Evolutionary conservation across 2,113 vertebrate species (phyloP).

Genomic region (Notothenia coriiceps): DNA sequence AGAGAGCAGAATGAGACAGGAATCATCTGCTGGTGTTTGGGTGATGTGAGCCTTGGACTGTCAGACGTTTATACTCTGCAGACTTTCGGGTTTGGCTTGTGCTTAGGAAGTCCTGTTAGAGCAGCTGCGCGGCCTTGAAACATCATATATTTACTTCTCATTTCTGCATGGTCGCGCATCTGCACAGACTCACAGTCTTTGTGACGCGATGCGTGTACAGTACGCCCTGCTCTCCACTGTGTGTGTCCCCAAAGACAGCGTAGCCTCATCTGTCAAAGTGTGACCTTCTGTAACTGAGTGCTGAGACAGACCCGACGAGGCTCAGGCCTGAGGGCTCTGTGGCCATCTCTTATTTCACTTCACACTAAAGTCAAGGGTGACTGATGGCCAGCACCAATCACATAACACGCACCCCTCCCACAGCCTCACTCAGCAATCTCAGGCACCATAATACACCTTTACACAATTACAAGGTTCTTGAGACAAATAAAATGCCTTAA

Average conservation of each 20-base stretch:
- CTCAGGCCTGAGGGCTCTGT: slow-evolving; percentile 31
- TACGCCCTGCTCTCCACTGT: not conserved
- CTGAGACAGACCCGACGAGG: slow-evolving; percentile 32
- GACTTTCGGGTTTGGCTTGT: slow-evolving; percentile 58
- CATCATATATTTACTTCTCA: slow-evolving; percentile 9
- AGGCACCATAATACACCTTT: not conserved
- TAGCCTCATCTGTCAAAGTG: slow-evolving; percentile 48
- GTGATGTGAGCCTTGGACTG: not conserved
- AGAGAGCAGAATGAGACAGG: slow-evolving; percentile 3
- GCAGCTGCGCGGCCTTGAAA: slow-evolving; percentile 57
- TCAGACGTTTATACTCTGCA: slow-evolving; percentile 27
- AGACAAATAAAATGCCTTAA: not conserved
- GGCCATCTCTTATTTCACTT: slow-evolving; percentile 39
- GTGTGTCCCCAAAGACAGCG: slow-evolving; percentile 30
- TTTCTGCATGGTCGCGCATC: slow-evolving; percentile 1
- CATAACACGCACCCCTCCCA: slow-evolving; percentile 21
- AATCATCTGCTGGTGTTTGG: slow-evolving; percentile 51
- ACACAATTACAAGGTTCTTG: not conserved
- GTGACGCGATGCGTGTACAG: slow-evolving; percentile 2
- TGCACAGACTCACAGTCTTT: not conserved
- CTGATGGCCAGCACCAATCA: slow-evolving; percentile 20
- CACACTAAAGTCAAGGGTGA: slow-evolving; percentile 10
- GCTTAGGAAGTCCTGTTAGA: slow-evolving; percentile 44
- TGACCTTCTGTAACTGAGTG: slow-evolving; percentile 55
- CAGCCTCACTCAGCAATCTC: not conserved